A percentile compares a stretch with the other conserved stretches of the same genome.
phyloP scores from a whole-genome alignment of 64 coral and sea anemone species.

The Montipora efflorescens region DNA sequence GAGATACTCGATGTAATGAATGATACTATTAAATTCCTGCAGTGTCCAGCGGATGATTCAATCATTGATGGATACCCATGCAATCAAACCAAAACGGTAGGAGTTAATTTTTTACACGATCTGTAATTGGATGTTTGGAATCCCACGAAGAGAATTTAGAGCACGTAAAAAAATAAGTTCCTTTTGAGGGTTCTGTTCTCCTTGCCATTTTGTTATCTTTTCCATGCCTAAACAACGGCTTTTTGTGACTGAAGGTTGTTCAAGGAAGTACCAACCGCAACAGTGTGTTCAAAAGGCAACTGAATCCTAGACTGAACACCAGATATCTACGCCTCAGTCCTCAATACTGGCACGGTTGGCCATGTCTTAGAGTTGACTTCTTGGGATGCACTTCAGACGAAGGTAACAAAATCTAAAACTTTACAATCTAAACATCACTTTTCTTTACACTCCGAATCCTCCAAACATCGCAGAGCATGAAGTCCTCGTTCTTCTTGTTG shows the following conservation, averaged over 20 bases:
- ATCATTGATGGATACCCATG: slow-evolving; percentile 47
- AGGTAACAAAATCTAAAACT: slow-evolving; percentile 35
- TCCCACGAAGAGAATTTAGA: background rate
- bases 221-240: too few relatives aligned
- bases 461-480: too few relatives aligned
- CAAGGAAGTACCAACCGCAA: slow-evolving; percentile 51
- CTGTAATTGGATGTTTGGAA: too few relatives aligned
- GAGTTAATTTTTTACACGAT: background rate
- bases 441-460: too few relatives aligned
- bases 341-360: slow-evolving; percentile 76
- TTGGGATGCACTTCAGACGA: slow-evolving; percentile 69
- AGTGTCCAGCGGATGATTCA: slow-evolving; percentile 48
- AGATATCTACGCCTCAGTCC: slow-evolving; percentile 81
- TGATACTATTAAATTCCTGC: background rate
- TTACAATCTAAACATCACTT: background rate
- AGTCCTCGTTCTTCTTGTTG: too few relatives aligned
- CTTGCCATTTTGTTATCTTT: too few relatives aligned
- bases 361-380: slow-evolving; percentile 75
- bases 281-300: background rate
- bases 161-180: background rate
- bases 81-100: slow-evolving; percentile 53
- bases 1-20: too few relatives aligned
- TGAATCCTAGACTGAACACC: slow-evolving; percentile 63
- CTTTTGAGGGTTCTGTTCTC: too few relatives aligned
- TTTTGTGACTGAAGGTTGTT: slow-evolving; percentile 48